Conservation (phyloP, 2,113 vertebrate species). For the Ictidomys tridecemlineatus region DNA sequence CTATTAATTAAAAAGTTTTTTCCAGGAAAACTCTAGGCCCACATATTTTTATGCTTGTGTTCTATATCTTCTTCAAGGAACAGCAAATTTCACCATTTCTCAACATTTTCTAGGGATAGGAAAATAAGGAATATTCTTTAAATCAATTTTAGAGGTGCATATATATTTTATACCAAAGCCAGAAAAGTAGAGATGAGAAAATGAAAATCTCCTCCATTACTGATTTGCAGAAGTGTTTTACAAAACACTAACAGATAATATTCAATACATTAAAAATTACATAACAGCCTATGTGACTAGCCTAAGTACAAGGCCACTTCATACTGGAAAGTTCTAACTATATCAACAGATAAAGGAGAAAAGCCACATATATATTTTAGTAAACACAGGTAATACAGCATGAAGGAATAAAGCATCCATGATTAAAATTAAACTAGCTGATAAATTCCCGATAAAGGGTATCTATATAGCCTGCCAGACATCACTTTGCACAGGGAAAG, state of each 20-base stretch:
- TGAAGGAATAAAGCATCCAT: neutral
- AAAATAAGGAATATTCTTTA: neutral
- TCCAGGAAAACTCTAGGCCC: neutral
- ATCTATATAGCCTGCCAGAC: neutral
- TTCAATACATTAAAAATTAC: neutral
- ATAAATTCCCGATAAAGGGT: neutral
- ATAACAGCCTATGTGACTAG: neutral
- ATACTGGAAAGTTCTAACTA: neutral
- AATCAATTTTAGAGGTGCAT: neutral
- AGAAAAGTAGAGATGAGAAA: neutral
- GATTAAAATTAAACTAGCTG: neutral
- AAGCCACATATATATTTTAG: neutral
- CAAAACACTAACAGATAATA: neutral
- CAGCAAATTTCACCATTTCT: neutral
- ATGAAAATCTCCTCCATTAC: neutral
- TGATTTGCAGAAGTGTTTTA: neutral
- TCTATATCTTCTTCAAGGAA: neutral
- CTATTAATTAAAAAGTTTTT: neutral
- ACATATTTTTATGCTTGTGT: neutral
- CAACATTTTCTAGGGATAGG: neutral
- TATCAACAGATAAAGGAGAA: neutral
- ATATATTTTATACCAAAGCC: neutral
- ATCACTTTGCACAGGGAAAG: neutral
- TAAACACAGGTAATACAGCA: neutral
- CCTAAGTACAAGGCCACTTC: no score